phyloP scores from a whole-genome alignment of 1,140 invertebrate species.

The Pogonognathellus flavescens region DNA sequence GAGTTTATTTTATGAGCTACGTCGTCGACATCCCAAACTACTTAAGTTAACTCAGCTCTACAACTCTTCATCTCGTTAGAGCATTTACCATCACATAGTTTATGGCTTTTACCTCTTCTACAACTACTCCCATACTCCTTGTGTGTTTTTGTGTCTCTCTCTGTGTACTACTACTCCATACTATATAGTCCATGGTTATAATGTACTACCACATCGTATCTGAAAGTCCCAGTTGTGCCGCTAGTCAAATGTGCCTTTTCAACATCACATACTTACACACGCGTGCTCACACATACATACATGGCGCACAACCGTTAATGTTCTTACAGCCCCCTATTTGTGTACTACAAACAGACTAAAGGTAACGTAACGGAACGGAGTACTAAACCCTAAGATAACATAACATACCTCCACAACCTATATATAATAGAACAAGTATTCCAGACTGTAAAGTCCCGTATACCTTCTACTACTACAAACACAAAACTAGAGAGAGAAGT shows the following conservation, averaged over 20 bases:
- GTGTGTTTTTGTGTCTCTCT: no score
- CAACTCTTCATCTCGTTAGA: constrained; percentile 48
- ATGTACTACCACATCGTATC: background rate
- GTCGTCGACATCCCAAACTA: constrained; percentile 47
- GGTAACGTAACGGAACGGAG: background rate
- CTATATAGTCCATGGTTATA: no score
- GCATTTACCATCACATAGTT: constrained; percentile 44
- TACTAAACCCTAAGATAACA: no score
- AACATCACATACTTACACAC: constrained; percentile 18
- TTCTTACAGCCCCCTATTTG: constrained; percentile 25
- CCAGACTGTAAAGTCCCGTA: background rate
- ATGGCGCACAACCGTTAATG: constrained; percentile 23
- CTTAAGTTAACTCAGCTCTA: constrained; percentile 44
- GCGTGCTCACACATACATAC: constrained; percentile 14
- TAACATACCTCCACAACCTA: no score
- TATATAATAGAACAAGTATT: no score
- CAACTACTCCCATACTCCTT: background rate
- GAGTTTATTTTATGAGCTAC: constrained; percentile 36
- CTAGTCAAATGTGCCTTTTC: background rate
- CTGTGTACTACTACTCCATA: no score
- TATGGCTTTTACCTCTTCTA: constrained; percentile 20
- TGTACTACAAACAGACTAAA: constrained; percentile 19
- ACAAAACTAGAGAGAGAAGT: background rate
- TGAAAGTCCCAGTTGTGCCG: no score
- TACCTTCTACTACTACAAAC: constrained; percentile 1